Percentiles rank a stretch among this genome's conserved stretches.
phyloP scores from a whole-genome alignment of 2,888 invertebrate genomes.

The Scrobipalpa atriplicella region DNA sequence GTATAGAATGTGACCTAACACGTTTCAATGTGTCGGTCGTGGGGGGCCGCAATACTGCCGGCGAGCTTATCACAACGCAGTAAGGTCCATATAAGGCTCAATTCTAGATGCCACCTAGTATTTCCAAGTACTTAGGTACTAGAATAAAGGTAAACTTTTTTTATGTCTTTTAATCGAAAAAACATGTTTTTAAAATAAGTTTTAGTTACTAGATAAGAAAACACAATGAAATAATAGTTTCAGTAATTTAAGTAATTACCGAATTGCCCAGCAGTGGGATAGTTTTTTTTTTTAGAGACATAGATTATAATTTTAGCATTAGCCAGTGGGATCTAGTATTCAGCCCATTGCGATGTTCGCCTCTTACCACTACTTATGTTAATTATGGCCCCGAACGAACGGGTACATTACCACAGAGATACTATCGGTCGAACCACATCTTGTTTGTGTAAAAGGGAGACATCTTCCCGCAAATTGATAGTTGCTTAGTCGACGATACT shows the following conservation, averaged over 20 bases:
- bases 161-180: too few relatives aligned
- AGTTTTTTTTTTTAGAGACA: too few relatives aligned
- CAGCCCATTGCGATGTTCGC: constrained; percentile 37
- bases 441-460: not conserved
- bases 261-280: too few relatives aligned
- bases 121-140: too few relatives aligned
- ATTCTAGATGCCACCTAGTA: too few relatives aligned
- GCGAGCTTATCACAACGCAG: constrained; percentile 68
- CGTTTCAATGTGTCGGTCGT: constrained; percentile 15
- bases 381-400: constrained; percentile 50
- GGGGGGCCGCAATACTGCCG: constrained; percentile 52
- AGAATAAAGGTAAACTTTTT: too few relatives aligned
- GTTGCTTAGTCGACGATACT: not conserved
- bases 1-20: not conserved
- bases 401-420: constrained; percentile 31
- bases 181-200: too few relatives aligned
- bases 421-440: constrained; percentile 14
- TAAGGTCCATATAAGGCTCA: constrained; percentile 48
- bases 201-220: too few relatives aligned
- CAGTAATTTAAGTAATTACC: too few relatives aligned
- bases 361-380: constrained; percentile 52
- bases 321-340: too few relatives aligned
- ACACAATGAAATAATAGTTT: too few relatives aligned
- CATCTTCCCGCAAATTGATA: not conserved
- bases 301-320: too few relatives aligned